Base-by-base conservation (phyloP, 2,113 vertebrate species). In the Pollachius pollachius region DNA sequence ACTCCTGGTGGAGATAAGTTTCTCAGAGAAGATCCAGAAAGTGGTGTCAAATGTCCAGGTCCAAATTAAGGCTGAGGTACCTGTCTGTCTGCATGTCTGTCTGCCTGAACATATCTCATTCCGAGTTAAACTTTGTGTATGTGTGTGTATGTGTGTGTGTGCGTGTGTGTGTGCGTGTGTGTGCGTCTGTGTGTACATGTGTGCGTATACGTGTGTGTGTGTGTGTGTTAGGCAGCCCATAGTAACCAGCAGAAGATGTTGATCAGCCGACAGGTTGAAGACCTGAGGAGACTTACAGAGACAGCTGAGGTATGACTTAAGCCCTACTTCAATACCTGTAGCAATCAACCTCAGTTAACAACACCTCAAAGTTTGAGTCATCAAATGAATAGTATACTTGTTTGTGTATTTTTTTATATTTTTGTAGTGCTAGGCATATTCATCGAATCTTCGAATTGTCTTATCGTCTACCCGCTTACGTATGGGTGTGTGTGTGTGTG, bases 191-290 rank as follows among this genome's bases (percentile, higher is more conserved):
- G n/a, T 15, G 17, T 48, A 19, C 58, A 27, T 58, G 3, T 69
- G 57, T 41, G 16, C 23, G 27, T 48, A 4, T 66, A 13, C 72
- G 5, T 59, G 11, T 5, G 11, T 16, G 19, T 16, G 0, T 64
- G n/a, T 37, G 13, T 58, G 23, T 13, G 19, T 41, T 74, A 87
- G 85, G 78, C 66, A 16, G 74, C 73, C 41, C 4, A 41, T 60
- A 77, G 85, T 70, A 78, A 82, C 60, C 84, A 80, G 65, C 84
- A 82, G 27, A 79, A 85, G 67, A 30, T 56, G 0, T 2, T 25
- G 41, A 74, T 84, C 79, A 77, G 34, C 66, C 78, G 65, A 62
- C 66, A 15, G 18, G 8, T 89, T 73, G 59, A 84, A 5, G 64
- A 89, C 4, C 60, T 89, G 25, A 77, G 25, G 76, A 71, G 0